Conservation (phyloP, 2,797 vertebrate species). For the Phataginus tetradactyla region DNA sequence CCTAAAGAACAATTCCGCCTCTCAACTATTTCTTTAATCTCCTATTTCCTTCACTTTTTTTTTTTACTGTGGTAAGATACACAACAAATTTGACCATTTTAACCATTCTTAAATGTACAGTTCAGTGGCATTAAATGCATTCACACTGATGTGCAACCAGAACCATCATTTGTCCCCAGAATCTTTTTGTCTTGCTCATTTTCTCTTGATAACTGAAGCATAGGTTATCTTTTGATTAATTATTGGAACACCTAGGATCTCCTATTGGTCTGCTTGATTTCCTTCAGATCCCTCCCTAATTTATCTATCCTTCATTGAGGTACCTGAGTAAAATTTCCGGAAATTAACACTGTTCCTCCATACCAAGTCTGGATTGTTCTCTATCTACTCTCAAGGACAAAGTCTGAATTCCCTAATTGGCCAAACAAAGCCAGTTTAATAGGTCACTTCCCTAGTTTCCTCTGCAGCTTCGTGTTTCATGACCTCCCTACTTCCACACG, state of each 20-base stretch:
- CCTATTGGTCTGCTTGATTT: neutral
- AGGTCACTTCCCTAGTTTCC: neutral
- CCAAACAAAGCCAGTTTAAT: neutral
- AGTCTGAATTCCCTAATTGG: neutral
- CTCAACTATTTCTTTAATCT: neutral
- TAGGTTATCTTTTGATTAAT: neutral
- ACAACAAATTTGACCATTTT: neutral
- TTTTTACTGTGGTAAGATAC: neutral
- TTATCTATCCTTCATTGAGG: neutral
- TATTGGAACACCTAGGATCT: neutral
- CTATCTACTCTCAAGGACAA: neutral
- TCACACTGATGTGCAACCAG: neutral
- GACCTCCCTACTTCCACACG: neutral
- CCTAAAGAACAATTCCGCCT: neutral
- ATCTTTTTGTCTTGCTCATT: neutral
- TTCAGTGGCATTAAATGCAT: neutral
- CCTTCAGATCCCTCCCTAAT: neutral
- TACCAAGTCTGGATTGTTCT: neutral
- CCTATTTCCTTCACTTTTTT: neutral
- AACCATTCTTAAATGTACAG: neutral
- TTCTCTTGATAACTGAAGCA: neutral
- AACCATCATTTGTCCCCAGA: too few relatives aligned
- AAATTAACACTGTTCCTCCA: neutral
- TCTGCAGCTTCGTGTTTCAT: neutral
- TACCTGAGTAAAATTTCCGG: neutral